Evolutionary conservation across 2,888 invertebrate species (phyloP), one percentile per base, ranked within the genome.

Genomic region (Minunthozetes semirufus): DNA sequence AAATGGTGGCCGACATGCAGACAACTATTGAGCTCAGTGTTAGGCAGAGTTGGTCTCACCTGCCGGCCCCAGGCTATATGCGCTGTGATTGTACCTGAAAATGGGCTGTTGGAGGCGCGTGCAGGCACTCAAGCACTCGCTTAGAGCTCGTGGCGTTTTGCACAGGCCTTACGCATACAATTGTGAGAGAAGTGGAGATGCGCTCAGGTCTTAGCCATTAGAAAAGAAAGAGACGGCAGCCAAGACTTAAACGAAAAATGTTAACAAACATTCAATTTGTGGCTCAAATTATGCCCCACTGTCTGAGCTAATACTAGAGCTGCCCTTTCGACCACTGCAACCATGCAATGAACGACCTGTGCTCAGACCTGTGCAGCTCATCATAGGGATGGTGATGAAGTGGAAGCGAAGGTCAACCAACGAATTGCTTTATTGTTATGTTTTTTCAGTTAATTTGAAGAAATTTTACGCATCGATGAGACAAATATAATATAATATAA

Each of bases 201-300:
- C 29, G 33, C 29, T 33, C 6, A 19, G 33, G 17, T 1, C n/a
- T 4, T 15, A 27, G 22, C 22, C 22, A 59, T 11, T 22, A 59
- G 33, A 17, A 17, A 17, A 29, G 27, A 22, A 33, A 63, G 15
- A 33, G 29, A 63, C 33, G 29, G 33, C 29, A 33, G 48, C 22
- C 29, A 63, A 17, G 59, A 27, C 61, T 17, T n/a, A 42, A 68
- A 68, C 42, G 68, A 68, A 68, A 46, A 29, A 46, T 68, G 68
- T 68, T 68, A 68, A 68, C 68, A 68, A 68, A 68, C 68, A 68
- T 68, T 68, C 68, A 68, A 68, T 68, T 68, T 68, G 68, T 68
- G 68, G 68, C 68, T 68, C 42, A 68, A 68, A 68, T 68, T 68
- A 68, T 68, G 59, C 59, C 48, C 11, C 48, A 33, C 29, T 38